These are phyloP conservation scores for Astropecten irregularis DNA, from an alignment of 53 echinoderm and acorn worm species.

Conservation along the genomic window DNA sequence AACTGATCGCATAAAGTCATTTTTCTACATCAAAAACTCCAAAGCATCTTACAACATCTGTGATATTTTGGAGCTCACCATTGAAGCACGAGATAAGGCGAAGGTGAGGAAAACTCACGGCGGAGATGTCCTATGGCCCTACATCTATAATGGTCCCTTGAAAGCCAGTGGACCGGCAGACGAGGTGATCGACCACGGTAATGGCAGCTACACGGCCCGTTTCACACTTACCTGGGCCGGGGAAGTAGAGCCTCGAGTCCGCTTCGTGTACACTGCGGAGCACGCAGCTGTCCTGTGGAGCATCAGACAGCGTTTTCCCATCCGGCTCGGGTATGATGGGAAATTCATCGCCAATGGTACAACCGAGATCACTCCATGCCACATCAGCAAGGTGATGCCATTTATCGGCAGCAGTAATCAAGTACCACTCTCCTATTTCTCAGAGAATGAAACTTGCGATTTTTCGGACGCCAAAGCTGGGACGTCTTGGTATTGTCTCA, in stretches of 20 bases:
- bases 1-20: too few relatives aligned
- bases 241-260: constrained; percentile 42
- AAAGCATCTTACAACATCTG: constrained; percentile 30
- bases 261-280: constrained; percentile 59
- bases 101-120: constrained; percentile 44
- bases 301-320: constrained; percentile 7
- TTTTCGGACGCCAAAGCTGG: constrained; percentile 40
- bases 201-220: too few relatives aligned
- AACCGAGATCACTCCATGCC: constrained; percentile 15
- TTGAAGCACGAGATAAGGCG: constrained; percentile 38
- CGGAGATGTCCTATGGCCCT: constrained; percentile 53
- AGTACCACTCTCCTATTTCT: neutral
- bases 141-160: constrained; percentile 10
- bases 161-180: constrained; percentile 44
- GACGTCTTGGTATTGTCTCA: constrained; percentile 68
- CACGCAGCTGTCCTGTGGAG: constrained; percentile 45
- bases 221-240: constrained; percentile 54
- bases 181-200: constrained; percentile 42
- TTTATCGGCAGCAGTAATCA: too few relatives aligned
- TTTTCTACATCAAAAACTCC: too few relatives aligned
- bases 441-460: constrained; percentile 19
- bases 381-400: neutral
- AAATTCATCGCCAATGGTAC: constrained; percentile 5
- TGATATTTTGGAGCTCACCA: constrained; percentile 37
- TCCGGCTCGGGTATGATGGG: constrained; percentile 47